Base-by-base conservation (phyloP, 2,888 invertebrate genomes). In the Diachrysia chrysitis region DNA sequence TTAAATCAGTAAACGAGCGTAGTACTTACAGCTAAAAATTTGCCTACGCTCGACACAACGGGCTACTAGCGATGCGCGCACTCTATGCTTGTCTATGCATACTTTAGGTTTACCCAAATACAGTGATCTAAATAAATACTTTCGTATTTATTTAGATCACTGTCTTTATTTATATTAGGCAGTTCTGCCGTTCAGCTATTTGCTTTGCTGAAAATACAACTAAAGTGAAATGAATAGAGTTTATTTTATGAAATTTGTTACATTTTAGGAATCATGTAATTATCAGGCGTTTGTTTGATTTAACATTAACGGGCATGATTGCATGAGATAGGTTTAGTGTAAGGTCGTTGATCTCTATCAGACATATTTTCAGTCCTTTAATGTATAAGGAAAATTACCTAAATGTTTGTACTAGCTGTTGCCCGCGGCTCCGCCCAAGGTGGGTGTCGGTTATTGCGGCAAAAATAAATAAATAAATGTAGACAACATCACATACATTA, bases 281-380 rank as follows among this genome's bases (percentile, higher is more conserved):
- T 66, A 76, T 29, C 25, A 57, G 55, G 55, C 19, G 59, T 42
- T 54, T 51, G 76, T 75, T 71, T 63, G 72, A 62, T 69, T 25
- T 71, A 59, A 58, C 42, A 54, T 59, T 58, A 19, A 46, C 37
- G 16, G n/a, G 10, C 16, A 37, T 57, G 19, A 37, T 21, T 57
- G 7, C 54, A 21, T 66, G 68, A 77, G 57, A 66, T 68, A 63
- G 58, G 35, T 19, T 58, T n/a, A 51, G 25, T 61, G 59, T 19
- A 51, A 53, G 69, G 78, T 76, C 65, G 32, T 42, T 76, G 78
- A 78, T 69, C 76, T 63, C 21, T 9, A 54, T 58, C 48, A 65
- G 53, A 35, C 21, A 48, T 61, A 61, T 58, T 69, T 67, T 66
- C 57, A 74, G 66, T 53, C 25, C 37, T 61, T 16, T n/a, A 9